Conservation (phyloP, 2,113 vertebrate species). For the Amphiprion ocellaris region DNA sequence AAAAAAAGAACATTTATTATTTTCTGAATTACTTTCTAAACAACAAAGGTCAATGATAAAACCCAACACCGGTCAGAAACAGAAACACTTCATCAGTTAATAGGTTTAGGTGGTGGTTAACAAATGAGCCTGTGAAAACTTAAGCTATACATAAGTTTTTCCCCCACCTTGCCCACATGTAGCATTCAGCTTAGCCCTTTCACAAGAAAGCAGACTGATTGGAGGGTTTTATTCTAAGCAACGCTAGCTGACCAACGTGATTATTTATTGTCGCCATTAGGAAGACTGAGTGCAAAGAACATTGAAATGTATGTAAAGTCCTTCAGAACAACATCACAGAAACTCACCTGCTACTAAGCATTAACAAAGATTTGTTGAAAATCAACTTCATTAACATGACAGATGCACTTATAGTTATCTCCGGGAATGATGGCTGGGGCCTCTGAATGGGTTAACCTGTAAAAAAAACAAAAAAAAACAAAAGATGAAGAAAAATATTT, state of each 20-base stretch:
- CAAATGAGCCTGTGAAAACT: not conserved
- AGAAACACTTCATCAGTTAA: not conserved
- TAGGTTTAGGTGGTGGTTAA: not conserved
- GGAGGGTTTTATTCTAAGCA: not conserved
- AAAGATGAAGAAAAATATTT: not conserved
- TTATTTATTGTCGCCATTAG: not conserved
- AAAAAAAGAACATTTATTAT: constrained; percentile 53
- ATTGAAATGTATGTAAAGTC: constrained; percentile 6
- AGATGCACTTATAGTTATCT: constrained; percentile 48
- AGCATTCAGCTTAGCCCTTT: not conserved
- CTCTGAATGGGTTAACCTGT: constrained; percentile 92
- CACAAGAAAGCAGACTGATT: not conserved
- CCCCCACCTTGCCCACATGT: not conserved
- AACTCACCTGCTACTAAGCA: not conserved
- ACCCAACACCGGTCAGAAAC: not conserved
- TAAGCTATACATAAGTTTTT: not conserved
- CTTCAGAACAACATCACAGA: not conserved
- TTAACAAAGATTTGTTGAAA: not conserved
- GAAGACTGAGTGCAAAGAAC: not conserved
- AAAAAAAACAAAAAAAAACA: not conserved
- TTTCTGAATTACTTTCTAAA: constrained; percentile 5
- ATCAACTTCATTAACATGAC: constrained; percentile 8
- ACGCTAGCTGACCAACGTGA: not conserved
- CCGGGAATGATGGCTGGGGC: constrained; percentile 39
- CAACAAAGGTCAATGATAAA: constrained; percentile 23